A percentile compares a stretch with the other conserved stretches of the same genome.
Conservation (phyloP, 2,797 vertebrate genomes). For the Cryptoblepharus egeriae region DNA sequence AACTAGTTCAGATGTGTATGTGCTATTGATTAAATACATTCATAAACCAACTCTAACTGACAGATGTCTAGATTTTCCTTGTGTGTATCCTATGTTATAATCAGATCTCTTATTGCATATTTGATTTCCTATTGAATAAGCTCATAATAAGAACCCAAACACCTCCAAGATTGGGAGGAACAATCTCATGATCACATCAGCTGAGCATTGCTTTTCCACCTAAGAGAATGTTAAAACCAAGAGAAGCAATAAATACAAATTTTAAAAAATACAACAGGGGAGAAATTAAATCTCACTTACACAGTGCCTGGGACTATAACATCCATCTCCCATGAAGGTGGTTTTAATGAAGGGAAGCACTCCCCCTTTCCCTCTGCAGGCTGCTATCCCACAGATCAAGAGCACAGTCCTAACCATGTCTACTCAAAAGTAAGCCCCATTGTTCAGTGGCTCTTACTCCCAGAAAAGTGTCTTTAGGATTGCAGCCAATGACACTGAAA, state of each 20-base stretch:
- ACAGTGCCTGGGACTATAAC: too few species aligned
- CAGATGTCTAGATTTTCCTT: background rate
- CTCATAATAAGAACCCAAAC: background rate
- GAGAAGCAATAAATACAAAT: background rate
- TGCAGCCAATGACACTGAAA: too few species aligned
- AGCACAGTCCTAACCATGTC: too few species aligned
- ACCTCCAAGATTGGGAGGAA: background rate
- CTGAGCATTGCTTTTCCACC: background rate
- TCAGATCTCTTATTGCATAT: background rate
- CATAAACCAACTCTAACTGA: background rate
- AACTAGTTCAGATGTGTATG: background rate
- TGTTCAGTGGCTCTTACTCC: too few species aligned
- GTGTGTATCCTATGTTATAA: background rate
- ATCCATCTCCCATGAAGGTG: too few species aligned
- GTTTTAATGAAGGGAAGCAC: too few species aligned
- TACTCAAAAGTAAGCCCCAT: too few species aligned
- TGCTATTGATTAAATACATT: background rate
- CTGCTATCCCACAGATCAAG: too few species aligned
- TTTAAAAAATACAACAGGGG: too few species aligned
- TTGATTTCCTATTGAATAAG: background rate
- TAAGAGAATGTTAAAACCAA: background rate
- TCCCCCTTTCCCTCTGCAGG: too few species aligned
- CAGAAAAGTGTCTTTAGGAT: too few species aligned
- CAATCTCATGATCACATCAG: background rate
- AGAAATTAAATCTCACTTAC: too few species aligned